These are phyloP conservation scores for Catocala fraxini DNA, from an alignment of 2,888 invertebrate genomes.

Conservation along the genomic window DNA sequence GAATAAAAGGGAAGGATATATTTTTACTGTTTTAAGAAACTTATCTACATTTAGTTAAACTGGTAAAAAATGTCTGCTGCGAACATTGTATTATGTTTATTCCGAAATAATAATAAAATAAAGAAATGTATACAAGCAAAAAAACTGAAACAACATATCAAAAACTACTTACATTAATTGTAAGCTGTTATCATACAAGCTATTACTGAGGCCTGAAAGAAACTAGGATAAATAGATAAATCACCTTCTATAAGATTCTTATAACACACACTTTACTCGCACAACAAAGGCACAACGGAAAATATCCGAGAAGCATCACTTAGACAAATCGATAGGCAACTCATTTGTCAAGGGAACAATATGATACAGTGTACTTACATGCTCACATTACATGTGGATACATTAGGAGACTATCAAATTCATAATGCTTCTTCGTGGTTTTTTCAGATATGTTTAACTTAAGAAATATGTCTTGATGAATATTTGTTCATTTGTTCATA, in stretches of 20 bases:
- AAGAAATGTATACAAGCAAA: too few relatives aligned
- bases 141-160: background rate
- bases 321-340: slow-evolving; percentile 18
- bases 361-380: slow-evolving; percentile 16
- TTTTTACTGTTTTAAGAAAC: too few relatives aligned
- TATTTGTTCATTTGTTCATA: too few relatives aligned
- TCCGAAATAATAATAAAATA: too few relatives aligned
- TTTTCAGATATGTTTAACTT: background rate
- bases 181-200: too few relatives aligned
- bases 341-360: slow-evolving; percentile 22
- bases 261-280: background rate
- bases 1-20: too few relatives aligned
- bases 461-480: background rate
- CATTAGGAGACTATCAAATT: slow-evolving; percentile 24
- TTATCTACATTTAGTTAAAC: too few relatives aligned
- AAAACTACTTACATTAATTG: too few relatives aligned
- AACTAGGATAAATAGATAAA: too few relatives aligned
- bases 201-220: too few relatives aligned
- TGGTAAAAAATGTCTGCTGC: too few relatives aligned
- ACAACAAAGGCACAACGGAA: background rate
- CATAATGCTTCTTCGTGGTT: slow-evolving; percentile 6
- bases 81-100: too few relatives aligned
- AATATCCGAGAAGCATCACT: slow-evolving; percentile 13
- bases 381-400: slow-evolving; percentile 17
- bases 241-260: background rate